Evolutionary conservation across 2,888 invertebrate genomes (phyloP).

Genomic region (Seira ritae): DNA sequence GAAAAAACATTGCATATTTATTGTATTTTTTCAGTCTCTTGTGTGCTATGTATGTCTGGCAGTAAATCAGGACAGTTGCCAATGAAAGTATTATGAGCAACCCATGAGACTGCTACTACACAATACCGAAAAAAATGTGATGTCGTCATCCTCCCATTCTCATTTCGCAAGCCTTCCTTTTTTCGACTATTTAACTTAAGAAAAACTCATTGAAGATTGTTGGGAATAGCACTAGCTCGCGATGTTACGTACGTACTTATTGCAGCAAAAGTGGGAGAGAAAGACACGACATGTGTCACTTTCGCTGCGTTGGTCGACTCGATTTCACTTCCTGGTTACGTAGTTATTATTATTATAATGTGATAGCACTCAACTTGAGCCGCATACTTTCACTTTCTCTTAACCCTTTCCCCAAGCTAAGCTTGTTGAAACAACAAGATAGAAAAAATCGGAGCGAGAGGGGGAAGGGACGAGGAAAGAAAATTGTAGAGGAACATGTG

Average conservation of each 20-base stretch:
- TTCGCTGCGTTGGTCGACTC: constrained; percentile 21
- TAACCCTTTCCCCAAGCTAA: constrained; percentile 15
- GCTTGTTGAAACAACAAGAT: constrained; percentile 21
- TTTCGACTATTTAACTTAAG: constrained; percentile 1
- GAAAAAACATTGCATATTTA: constrained; percentile 48
- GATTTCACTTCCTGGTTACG: constrained; percentile 27
- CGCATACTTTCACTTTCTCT: constrained; percentile 27
- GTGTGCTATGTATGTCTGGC: constrained; percentile 33
- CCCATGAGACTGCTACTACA: constrained; percentile 36
- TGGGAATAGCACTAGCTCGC: not conserved
- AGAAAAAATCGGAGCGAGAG: not conserved
- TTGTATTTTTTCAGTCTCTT: constrained; percentile 35
- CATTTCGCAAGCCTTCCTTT: not conserved
- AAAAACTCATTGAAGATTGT: constrained; percentile 20
- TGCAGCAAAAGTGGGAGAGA: not conserved
- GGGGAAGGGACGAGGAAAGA: not conserved
- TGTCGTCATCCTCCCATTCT: constrained; percentile 39
- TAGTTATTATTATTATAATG: constrained; percentile 19
- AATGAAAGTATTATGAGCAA: constrained; percentile 58
- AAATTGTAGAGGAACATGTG: constrained; percentile 2
- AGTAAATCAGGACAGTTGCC: constrained; percentile 57
- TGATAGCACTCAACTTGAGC: constrained; percentile 23
- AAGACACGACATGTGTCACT: constrained; percentile 40
- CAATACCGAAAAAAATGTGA: constrained; percentile 9
- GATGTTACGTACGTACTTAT: not conserved